These are phyloP conservation scores for Drosophila aldrichi DNA, from an alignment of 2,888 invertebrate species.

Conservation along the genomic window DNA sequence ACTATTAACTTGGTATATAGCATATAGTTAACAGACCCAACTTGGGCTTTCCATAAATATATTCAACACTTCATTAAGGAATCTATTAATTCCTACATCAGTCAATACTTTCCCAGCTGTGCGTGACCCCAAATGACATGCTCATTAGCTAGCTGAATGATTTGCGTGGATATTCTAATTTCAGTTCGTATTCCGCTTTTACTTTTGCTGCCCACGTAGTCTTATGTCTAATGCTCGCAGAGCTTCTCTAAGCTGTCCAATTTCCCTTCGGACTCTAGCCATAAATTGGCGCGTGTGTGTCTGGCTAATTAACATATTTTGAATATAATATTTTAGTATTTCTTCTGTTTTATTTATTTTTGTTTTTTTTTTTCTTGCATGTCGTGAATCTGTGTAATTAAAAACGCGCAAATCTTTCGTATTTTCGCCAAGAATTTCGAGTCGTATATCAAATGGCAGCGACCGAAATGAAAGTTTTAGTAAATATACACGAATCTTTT, in stretches of 20 bases:
- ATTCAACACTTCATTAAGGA: not conserved
- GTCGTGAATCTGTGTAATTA: constrained; percentile 51
- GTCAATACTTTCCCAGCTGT: constrained; percentile 20
- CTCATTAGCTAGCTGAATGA: constrained; percentile 26
- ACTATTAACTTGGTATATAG: not conserved
- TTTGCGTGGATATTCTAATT: constrained; percentile 46
- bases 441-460: constrained; percentile 22
- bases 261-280: constrained; percentile 41
- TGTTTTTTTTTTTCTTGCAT: constrained; percentile 8
- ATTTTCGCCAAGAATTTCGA: constrained; percentile 49
- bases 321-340: constrained; percentile 21
- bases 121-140: constrained; percentile 33
- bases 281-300: constrained; percentile 50
- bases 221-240: not conserved
- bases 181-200: constrained; percentile 36
- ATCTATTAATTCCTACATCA: not conserved
- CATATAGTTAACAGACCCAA: not conserved
- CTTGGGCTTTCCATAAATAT: not conserved
- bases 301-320: constrained; percentile 54
- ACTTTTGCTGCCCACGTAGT: constrained; percentile 56
- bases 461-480: constrained; percentile 49
- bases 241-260: constrained; percentile 28
- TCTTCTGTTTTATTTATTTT: not conserved
- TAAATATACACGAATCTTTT: not conserved
- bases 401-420: constrained; percentile 40